Conservation (phyloP, 2,113 vertebrate genomes). For the Macaca nemestrina region DNA sequence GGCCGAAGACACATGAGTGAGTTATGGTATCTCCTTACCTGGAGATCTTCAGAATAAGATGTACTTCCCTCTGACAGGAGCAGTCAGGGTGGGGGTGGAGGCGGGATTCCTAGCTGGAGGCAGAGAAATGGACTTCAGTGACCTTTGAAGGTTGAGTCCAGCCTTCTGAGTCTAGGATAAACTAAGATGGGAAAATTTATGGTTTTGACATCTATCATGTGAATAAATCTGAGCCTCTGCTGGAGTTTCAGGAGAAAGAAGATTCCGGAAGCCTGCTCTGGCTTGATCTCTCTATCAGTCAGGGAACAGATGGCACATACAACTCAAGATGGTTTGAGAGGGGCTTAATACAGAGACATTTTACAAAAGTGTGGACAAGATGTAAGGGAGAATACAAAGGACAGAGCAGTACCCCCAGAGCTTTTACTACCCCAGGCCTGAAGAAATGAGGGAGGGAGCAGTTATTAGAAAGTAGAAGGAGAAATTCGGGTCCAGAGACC, state of each 20-base stretch:
- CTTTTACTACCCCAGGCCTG: background rate
- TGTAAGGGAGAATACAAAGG: background rate
- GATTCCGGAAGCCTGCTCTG: background rate
- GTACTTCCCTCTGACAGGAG: conserved; percentile 65
- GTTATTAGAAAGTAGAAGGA: background rate
- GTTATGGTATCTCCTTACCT: conserved; percentile 68
- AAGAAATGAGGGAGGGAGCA: background rate
- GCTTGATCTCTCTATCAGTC: conserved; percentile 47
- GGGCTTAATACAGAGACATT: background rate
- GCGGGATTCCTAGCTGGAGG: conserved; percentile 34
- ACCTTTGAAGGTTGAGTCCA: conserved; percentile 71
- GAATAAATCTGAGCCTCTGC: conserved; percentile 52
- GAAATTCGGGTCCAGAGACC: background rate
- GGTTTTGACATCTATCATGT: conserved; percentile 27
- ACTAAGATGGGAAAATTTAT: conserved; percentile 63
- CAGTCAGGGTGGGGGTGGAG: background rate
- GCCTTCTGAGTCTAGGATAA: conserved; percentile 59
- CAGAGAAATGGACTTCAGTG: conserved; percentile 43
- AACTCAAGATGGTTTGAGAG: background rate
- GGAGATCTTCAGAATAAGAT: conserved; percentile 73
- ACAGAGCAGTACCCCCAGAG: background rate
- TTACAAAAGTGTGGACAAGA: background rate
- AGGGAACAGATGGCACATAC: conserved; percentile 2
- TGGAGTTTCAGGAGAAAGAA: conserved; percentile 54
- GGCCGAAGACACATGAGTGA: conserved; percentile 52